Percentiles rank a stretch among this genome's conserved stretches.
Evolutionary conservation across 2,113 vertebrate genomes (phyloP).

Genomic region (Corythaixoides concolor): DNA sequence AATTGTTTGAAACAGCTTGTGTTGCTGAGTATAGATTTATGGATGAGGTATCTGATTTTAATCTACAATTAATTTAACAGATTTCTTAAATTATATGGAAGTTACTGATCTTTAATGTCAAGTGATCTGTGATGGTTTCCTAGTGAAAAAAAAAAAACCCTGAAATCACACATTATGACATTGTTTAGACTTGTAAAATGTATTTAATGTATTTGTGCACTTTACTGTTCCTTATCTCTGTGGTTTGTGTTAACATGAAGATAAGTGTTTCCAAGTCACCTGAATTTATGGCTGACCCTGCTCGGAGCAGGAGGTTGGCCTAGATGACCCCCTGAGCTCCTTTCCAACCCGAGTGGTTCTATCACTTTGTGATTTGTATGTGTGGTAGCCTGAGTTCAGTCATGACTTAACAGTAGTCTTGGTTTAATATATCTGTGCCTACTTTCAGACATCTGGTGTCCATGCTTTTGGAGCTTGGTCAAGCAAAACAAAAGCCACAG

Average conservation of each 20-base stretch:
- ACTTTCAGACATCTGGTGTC: not conserved
- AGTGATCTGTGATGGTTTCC: not conserved
- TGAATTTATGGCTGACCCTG: not conserved
- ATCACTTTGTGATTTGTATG: not conserved
- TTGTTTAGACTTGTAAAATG: not conserved
- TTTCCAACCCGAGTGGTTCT: not conserved
- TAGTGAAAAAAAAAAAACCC: not conserved
- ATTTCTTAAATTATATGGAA: not conserved
- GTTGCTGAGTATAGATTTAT: not conserved
- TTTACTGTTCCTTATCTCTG: not conserved
- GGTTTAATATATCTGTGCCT: not conserved
- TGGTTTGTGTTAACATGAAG: not conserved
- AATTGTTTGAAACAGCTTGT: not conserved
- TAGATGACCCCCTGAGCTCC: not conserved
- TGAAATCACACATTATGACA: fast-evolving
- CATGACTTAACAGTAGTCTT: not conserved
- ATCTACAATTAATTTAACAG: not conserved
- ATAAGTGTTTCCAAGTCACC: not conserved
- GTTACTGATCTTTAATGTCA: not conserved
- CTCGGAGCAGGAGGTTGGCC: not conserved
- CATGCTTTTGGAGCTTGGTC: not conserved
- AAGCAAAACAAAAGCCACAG: not conserved
- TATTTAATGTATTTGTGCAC: not conserved
- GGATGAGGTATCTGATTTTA: not conserved
- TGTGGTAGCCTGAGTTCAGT: not conserved